Percentiles rank a stretch among this genome's conserved stretches.
Evolutionary conservation across 1,140 invertebrate species (phyloP).

Genomic region (Laupala kohalensis): DNA sequence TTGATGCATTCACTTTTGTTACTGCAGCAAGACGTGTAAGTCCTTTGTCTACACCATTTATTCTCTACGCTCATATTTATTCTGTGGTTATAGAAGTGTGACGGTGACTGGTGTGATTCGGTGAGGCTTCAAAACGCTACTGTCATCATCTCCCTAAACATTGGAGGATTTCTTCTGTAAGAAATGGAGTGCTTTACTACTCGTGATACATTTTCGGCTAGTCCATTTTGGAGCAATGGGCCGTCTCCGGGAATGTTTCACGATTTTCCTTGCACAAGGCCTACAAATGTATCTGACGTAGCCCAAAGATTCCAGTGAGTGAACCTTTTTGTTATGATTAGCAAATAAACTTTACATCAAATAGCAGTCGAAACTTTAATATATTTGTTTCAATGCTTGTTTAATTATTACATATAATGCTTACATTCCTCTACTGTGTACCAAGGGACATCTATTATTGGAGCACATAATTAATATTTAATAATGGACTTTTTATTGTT

Average conservation of each 20-base stretch:
- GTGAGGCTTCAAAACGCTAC: no score
- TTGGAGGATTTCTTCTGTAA: no score
- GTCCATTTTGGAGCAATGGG: background rate
- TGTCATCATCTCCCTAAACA: no score
- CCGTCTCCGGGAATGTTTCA: background rate
- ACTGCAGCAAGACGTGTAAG: no score
- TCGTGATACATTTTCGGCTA: background rate
- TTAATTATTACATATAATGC: background rate
- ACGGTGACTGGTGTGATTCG: no score
- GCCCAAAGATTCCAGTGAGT: background rate
- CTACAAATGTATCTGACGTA: background rate
- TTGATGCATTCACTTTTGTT: no score
- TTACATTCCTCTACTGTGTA: background rate
- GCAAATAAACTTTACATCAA: no score
- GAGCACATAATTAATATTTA: background rate
- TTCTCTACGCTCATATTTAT: no score
- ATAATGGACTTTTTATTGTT: background rate
- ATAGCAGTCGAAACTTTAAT: background rate
- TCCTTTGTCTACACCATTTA: no score
- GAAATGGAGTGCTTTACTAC: background rate
- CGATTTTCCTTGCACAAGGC: background rate
- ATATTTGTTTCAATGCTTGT: background rate
- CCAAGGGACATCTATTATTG: background rate
- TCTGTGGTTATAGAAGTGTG: no score
- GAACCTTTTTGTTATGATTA: background rate